Evolutionary conservation across 2,888 invertebrate species (phyloP).

Genomic region (Drosophila kambysellisi): DNA sequence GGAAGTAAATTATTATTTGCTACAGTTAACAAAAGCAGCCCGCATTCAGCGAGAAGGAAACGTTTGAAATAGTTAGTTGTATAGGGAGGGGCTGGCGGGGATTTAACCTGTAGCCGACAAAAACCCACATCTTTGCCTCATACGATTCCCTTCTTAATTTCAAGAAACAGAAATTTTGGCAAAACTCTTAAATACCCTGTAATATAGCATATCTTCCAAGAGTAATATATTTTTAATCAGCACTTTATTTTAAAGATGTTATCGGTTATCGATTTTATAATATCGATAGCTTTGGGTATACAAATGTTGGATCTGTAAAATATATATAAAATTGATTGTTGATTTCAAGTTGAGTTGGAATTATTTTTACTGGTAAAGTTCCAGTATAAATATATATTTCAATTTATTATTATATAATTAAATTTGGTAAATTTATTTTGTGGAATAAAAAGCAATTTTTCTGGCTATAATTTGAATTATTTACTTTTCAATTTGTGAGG

Average conservation of each 20-base stretch:
- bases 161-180: constrained; percentile 39
- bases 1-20: constrained; percentile 67
- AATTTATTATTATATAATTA: no score
- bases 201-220: no score
- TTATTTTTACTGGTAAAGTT: no score
- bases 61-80: not conserved
- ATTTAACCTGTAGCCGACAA: constrained; percentile 23
- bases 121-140: constrained; percentile 20
- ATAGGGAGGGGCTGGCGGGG: not conserved
- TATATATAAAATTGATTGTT: not conserved
- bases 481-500: not conserved
- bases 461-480: not conserved
- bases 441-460: no score
- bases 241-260: not conserved
- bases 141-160: constrained; percentile 39
- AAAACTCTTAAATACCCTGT: constrained; percentile 36
- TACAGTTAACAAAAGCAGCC: constrained; percentile 62
- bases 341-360: no score
- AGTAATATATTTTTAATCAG: not conserved
- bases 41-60: constrained; percentile 24
- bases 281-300: not conserved
- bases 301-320: not conserved
- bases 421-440: not conserved
- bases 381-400: no score
- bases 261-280: not conserved